Evolutionary conservation across 2,888 invertebrate genomes (phyloP), one percentile per base, ranked within the genome.

Genomic region (Iphiclides podalirius): DNA sequence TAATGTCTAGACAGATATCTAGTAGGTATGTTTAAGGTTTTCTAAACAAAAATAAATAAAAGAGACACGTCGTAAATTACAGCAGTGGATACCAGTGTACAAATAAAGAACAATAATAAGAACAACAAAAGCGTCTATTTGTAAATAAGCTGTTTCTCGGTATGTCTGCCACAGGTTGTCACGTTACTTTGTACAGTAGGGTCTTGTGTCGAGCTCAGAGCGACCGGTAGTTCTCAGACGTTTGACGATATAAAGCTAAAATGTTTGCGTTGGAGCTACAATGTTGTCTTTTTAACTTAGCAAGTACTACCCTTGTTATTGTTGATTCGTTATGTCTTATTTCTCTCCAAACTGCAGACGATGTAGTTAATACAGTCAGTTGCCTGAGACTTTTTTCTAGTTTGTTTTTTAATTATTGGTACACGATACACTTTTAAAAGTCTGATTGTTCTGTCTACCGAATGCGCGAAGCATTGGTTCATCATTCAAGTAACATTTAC

Each of bases 121-220:
- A 40, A 35, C 34, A 48, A 38, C 12, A 11, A 43, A 11, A 38
- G n/a, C 37, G 12, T 7, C 39, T 44, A 28, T 49, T 49, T 16
- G 8, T 44, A 39, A 49, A 43, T 38, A 49, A 33, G 15, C 38
- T 14, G 23, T 49, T 49, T 34, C 34, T 39, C 42, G 35, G 23
- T 43, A 53, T 57, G 60, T 56, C 53, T 53, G 50, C 52, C 57
- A 45, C 62, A 60, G 60, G 61, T 60, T 59, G 57, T 57, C 52
- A 55, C 17, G 46, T 53, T 60, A 55, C 62, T 60, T 63, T 60
- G 59, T 59, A 43, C 51, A 43, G 34, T 47, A 41, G 35, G 44
- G 44, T 44, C 50, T 41, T 42, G 33, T 44, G 41, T 40, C 16
- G 26, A 26, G 39, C 26, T 37, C 23, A 33, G 11, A 16, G 16